Conservation (phyloP, 2,113 vertebrate species). For the Oceanites oceanicus region DNA sequence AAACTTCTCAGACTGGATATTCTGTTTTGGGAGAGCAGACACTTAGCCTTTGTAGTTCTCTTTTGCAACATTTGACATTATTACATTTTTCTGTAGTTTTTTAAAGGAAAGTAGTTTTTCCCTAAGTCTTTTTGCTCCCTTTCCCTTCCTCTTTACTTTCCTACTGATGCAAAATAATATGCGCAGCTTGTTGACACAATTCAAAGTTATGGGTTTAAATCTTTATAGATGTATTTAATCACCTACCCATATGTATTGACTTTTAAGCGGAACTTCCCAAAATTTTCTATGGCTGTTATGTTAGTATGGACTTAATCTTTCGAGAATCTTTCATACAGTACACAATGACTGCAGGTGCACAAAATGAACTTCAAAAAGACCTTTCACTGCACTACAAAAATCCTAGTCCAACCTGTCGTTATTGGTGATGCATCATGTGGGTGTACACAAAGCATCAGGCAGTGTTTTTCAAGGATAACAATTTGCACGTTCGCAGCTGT, state of each 20-base stretch:
- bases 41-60: neutral
- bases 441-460: neutral
- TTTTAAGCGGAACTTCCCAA: neutral
- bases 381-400: neutral
- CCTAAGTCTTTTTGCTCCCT: neutral
- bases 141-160: neutral
- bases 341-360: neutral
- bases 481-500: neutral
- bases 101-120: neutral
- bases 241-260: neutral
- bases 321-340: neutral
- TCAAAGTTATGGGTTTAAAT: neutral
- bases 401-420: neutral
- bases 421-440: neutral
- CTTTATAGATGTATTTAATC: neutral
- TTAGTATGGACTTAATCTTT: neutral
- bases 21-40: neutral
- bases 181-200: neutral
- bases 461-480: neutral
- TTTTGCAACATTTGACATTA: neutral
- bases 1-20: neutral
- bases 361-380: neutral
- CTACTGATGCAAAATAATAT: neutral
- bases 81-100: neutral
- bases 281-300: neutral